Evolutionary conservation across 2,113 vertebrate genomes (phyloP), one percentile per base, ranked within the genome.

Genomic region (Columba janthina): DNA sequence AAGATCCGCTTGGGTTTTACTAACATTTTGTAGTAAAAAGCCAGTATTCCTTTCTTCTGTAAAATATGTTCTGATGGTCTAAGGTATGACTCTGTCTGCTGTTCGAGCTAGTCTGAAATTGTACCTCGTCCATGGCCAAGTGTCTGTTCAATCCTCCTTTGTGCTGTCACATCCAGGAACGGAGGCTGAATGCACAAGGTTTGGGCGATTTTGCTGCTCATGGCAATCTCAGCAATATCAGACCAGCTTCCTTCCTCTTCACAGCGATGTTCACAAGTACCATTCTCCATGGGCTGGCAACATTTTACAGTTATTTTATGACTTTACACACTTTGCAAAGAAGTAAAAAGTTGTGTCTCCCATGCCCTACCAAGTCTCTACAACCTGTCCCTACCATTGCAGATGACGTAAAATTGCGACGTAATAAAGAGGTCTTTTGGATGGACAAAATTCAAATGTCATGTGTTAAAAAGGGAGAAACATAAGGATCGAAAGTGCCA

Each of bases 111-210:
- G 76, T 86, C 65, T 92, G 76, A 94, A 92, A 93, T 87, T 58
- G 56, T 89, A 28, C 86, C 48, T 88, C 2, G 18, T 92, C 90
- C 86, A 92, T 92, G 92, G 95, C 76, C 94, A 92, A 81, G 69
- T 92, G 92, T 94, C 69, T 94, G 89, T 95, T 95, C 92, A 94
- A 89, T 97, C 94, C 89, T 95, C 58, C 48, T 94, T 97, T 95
- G 83, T 95, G 92, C 95, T 95, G 93, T 94, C 89, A 81, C 94
- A 96, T 95, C 90, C 92, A 93, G 88, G 91, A 95, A 66, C 53
- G 67, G 88, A 66, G 92, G 86, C 79, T 90, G 86, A 93, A 78
- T 44, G 89, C 69, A 86, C 94, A 96, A 96, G 95, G 83, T 95
- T 93, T 81, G 72, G 72, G 65, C n/a, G 72, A 92, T 94, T 86